Evolutionary conservation across 2,113 vertebrate genomes (phyloP).

Genomic region (Grantiella picta): DNA sequence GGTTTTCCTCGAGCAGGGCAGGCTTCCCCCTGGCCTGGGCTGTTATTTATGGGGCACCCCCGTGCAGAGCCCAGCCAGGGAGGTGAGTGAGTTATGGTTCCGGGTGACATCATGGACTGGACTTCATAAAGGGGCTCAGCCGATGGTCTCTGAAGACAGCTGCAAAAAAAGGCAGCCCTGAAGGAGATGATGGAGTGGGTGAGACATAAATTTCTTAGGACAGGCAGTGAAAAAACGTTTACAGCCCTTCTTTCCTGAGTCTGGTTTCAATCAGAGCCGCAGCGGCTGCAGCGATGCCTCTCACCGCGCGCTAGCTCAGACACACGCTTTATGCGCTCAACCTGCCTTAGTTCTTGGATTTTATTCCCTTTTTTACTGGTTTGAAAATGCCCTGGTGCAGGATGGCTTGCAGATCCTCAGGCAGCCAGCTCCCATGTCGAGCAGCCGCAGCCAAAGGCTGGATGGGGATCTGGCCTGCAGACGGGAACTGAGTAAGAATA

Average conservation of each 20-base stretch:
- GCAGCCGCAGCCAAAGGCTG: background rate
- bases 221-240: slow-evolving; percentile 75
- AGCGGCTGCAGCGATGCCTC: slow-evolving; percentile 5
- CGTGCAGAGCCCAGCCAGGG: background rate
- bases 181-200: slow-evolving; percentile 79
- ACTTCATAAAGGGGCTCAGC: slow-evolving; percentile 52
- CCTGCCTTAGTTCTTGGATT: slow-evolving; percentile 34
- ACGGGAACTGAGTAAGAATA: background rate
- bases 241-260: slow-evolving; percentile 75
- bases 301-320: slow-evolving; percentile 14
- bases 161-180: slow-evolving; percentile 65
- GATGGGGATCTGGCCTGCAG: background rate
- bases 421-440: slow-evolving; percentile 21
- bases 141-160: slow-evolving; percentile 67
- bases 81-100: slow-evolving; percentile 61
- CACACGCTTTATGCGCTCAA: slow-evolving; percentile 2
- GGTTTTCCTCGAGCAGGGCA: background rate
- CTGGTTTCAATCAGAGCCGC: slow-evolving; percentile 78
- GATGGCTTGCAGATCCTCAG: slow-evolving; percentile 18
- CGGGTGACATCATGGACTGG: slow-evolving; percentile 66
- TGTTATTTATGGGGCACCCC: slow-evolving; percentile 43
- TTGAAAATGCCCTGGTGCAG: background rate
- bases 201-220: slow-evolving; percentile 81
- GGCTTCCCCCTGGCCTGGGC: background rate
- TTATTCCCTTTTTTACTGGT: slow-evolving; percentile 40